Percentiles rank a stretch among this genome's conserved stretches.
These are phyloP conservation scores for Galleria mellonella DNA, from an alignment of 1,140 invertebrate species.

Conservation along the genomic window DNA sequence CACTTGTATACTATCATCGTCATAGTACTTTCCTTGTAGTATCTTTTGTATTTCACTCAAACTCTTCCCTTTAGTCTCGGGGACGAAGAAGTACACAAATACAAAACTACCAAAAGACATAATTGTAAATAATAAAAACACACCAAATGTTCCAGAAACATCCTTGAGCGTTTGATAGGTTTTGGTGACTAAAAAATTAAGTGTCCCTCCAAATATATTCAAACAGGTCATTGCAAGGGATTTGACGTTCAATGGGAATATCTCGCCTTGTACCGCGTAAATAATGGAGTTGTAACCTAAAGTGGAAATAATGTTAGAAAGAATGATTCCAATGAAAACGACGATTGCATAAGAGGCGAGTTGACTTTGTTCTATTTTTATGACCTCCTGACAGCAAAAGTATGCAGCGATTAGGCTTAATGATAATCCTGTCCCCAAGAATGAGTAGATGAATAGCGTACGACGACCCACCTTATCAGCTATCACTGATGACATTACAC, in stretches of 20 bases:
- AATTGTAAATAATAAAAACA: constrained; percentile 65
- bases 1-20: background rate
- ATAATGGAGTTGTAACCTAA: constrained; percentile 72
- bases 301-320: constrained; percentile 68
- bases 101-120: constrained; percentile 53
- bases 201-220: constrained; percentile 36
- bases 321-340: constrained; percentile 54
- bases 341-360: constrained; percentile 4
- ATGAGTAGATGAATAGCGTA: constrained; percentile 77
- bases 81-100: constrained; percentile 61
- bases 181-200: constrained; percentile 66
- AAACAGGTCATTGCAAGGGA: constrained; percentile 57
- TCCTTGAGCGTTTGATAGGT: constrained; percentile 65
- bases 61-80: constrained; percentile 17
- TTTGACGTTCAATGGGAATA: constrained; percentile 74
- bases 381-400: constrained; percentile 7
- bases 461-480: constrained; percentile 83
- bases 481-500: constrained; percentile 75
- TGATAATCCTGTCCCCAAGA: constrained; percentile 57
- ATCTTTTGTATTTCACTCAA: constrained; percentile 13
- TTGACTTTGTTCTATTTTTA: background rate
- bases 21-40: constrained; percentile 7
- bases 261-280: constrained; percentile 72
- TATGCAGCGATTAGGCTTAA: constrained; percentile 47
- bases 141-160: constrained; percentile 49